phyloP scores from a whole-genome alignment of 1,140 invertebrate species.

The Brachionus asplanchnoidis region DNA sequence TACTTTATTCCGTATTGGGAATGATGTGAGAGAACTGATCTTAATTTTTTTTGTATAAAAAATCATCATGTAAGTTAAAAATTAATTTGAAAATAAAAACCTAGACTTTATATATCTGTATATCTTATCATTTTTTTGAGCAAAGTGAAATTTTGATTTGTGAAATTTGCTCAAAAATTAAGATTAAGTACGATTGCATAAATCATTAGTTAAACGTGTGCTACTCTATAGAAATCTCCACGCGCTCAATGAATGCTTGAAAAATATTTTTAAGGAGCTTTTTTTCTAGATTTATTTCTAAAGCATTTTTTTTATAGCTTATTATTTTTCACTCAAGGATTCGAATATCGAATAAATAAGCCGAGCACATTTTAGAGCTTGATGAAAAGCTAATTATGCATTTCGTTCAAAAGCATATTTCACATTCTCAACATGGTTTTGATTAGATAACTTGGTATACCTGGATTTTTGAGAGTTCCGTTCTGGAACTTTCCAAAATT shows the following conservation, averaged over 20 bases:
- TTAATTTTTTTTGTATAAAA: background rate
- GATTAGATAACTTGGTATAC: background rate
- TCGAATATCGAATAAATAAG: background rate
- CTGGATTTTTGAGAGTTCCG: background rate
- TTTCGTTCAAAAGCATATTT: background rate
- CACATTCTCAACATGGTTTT: background rate
- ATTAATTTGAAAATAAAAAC: background rate
- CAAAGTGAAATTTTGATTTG: background rate
- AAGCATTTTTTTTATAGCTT: background rate
- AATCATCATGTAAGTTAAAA: background rate
- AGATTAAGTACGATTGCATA: background rate
- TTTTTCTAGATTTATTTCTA: background rate
- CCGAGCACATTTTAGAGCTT: background rate
- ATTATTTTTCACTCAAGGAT: background rate
- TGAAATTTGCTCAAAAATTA: background rate
- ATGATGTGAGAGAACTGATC: background rate
- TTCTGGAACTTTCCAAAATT: background rate
- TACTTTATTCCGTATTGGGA: background rate
- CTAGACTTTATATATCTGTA: background rate
- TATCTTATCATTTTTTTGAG: background rate
- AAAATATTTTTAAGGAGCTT: background rate
- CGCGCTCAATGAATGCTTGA: background rate
- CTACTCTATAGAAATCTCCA: background rate
- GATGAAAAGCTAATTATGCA: background rate
- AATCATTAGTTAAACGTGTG: background rate